A percentile compares a stretch with the other conserved stretches of the same genome.
Evolutionary conservation across 2,113 vertebrate genomes (phyloP).

Genomic region (Sinocyclocheilus anshuiensis): DNA sequence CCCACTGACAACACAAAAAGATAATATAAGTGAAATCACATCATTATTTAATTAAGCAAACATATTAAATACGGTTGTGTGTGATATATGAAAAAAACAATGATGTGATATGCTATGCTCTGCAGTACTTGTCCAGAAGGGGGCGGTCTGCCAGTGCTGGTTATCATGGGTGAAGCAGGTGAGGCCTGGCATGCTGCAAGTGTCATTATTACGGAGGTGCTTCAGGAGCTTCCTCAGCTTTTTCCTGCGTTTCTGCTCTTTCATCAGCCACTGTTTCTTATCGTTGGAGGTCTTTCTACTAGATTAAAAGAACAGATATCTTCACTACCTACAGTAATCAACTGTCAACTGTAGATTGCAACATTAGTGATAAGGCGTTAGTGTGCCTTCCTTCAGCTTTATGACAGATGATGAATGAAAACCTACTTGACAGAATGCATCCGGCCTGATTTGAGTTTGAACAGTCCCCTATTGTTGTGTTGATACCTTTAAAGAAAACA

Average conservation of each 20-base stretch:
- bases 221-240: constrained; percentile 94
- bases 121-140: constrained; percentile 91
- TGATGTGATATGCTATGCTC: neutral
- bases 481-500: constrained; percentile 75
- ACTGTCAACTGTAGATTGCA: neutral
- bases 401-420: neutral
- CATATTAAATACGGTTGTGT: neutral
- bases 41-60: neutral
- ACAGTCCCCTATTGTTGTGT: constrained; percentile 79
- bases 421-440: constrained; percentile 85
- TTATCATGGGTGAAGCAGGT: constrained; percentile 99
- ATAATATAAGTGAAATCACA: neutral
- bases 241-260: constrained; percentile 92
- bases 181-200: constrained; percentile 96
- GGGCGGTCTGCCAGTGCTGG: constrained; percentile 97
- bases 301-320: neutral
- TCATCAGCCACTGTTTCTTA: constrained; percentile 84
- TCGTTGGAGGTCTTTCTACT: constrained; percentile 84
- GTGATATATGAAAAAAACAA: neutral
- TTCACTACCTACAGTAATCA: neutral
- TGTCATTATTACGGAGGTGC: constrained; percentile 92
- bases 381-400: neutral
- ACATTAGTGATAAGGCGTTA: neutral
- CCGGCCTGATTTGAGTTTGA: constrained; percentile 76
- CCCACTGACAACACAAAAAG: constrained; percentile 82